Base-by-base conservation (phyloP, 2,888 invertebrate genomes). In the Dyspetes luteomarginatus region DNA sequence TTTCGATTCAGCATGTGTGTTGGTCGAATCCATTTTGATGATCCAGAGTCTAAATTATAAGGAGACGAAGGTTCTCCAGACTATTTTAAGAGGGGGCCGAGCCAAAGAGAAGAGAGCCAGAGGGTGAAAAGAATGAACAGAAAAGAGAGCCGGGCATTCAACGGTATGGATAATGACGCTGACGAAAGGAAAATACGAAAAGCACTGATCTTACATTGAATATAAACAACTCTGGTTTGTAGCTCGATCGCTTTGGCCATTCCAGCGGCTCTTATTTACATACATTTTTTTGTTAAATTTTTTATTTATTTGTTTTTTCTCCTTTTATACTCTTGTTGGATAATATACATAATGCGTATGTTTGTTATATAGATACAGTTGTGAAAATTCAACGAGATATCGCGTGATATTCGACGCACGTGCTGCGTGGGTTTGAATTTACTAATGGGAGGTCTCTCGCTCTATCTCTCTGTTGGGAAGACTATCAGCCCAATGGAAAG, bases 391-490 rank as follows among this genome's bases (percentile, higher is more conserved):
- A 55, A 52, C 50, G 71, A 5, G 28, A 62, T 26, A 67, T 78
- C 73, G 80, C 80, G 80, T 81, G 80, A 71, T 71, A 73, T 55
- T 69, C 56, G 15, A 75, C 74, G 60, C 67, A 72, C 72, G 68
- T 68, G 72, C 36, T 41, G 60, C 72, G 80, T 80, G 80, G 76
- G 76, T 62, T 62, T 55, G 36, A 68, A 68, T 73, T 62, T 56
- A 48, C 67, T 76, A 76, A 76, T 72, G 75, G 67, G 45, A 24
- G 56, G 19, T 22, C 19, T 30, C 12, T 22, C 17, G 24, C 64
- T 7, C 48, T 17, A 15, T 50, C 64, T 3, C 15, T 48, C 15
- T 19, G 41, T 24, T 24, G 9, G 26, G 15, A 15, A 64, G 45
- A 9, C 28, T 41, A 60, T 64, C 45, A 48, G 36, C 36, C 36